Evolutionary conservation across 2,888 invertebrate genomes (phyloP).

Genomic region (Timema podura): DNA sequence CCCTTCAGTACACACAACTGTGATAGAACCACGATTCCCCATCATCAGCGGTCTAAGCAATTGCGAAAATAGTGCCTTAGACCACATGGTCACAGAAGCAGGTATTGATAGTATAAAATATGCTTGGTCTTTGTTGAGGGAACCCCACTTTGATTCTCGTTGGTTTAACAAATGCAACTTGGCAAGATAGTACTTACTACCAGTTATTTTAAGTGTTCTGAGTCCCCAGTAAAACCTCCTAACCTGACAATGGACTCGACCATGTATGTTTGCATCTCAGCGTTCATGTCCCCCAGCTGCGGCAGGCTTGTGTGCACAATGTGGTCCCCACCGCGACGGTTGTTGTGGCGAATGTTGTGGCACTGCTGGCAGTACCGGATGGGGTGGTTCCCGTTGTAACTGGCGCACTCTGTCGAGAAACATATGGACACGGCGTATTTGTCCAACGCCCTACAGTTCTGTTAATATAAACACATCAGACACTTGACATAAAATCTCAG

Average conservation of each 20-base stretch:
- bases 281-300: conserved; percentile 83
- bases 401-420: conserved; percentile 94
- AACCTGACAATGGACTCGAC: conserved; percentile 92
- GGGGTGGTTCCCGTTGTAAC: conserved; percentile 93
- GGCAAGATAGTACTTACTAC: too few species aligned
- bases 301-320: conserved; percentile 84
- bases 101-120: too few species aligned
- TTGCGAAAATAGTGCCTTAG: too few species aligned
- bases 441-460: conserved; percentile 89
- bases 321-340: conserved; percentile 82
- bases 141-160: too few species aligned
- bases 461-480: conserved; percentile 22
- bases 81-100: too few species aligned
- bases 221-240: conserved; percentile 18
- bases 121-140: too few species aligned
- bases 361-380: conserved; percentile 90
- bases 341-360: conserved; percentile 84
- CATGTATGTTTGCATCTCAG: conserved; percentile 88
- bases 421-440: conserved; percentile 94
- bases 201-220: too few species aligned
- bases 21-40: too few species aligned
- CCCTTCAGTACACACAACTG: too few species aligned
- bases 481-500: too few species aligned
- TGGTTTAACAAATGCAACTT: too few species aligned
- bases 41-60: too few species aligned